Percentiles rank a stretch among this genome's conserved stretches.
These are phyloP conservation scores for Drosophila yooni DNA, from an alignment of 2,888 invertebrate species.

Conservation along the genomic window DNA sequence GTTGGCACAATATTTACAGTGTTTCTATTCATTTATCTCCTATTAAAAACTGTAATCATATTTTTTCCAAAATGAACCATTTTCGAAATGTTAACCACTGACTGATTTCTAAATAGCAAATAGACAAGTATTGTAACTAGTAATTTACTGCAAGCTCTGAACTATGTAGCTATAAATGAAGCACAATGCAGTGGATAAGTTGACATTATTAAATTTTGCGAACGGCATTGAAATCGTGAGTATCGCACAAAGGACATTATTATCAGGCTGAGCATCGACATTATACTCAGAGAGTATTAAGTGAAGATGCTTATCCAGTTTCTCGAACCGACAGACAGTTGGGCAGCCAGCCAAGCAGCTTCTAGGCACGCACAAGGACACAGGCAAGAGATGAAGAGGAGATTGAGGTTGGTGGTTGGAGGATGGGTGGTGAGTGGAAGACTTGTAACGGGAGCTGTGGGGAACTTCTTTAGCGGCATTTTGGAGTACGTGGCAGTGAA, in stretches of 20 bases:
- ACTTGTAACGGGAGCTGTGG: slow-evolving; percentile 14
- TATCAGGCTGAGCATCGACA: slow-evolving; percentile 74
- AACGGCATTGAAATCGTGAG: slow-evolving; percentile 37
- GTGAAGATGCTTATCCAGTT: slow-evolving; percentile 76
- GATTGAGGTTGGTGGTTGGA: neutral
- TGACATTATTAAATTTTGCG: slow-evolving; percentile 73
- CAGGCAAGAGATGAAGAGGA: neutral
- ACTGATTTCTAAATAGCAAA: neutral
- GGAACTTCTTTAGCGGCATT: slow-evolving; percentile 24
- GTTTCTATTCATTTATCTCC: neutral
- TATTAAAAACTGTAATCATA: neutral
- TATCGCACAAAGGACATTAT: slow-evolving; percentile 73
- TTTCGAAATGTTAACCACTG: neutral
- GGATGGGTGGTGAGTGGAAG: neutral
- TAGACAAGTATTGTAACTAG: neutral
- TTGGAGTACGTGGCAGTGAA: slow-evolving; percentile 60
- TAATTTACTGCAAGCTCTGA: slow-evolving; percentile 13
- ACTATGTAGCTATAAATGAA: slow-evolving; percentile 36
- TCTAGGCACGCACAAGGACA: slow-evolving; percentile 34
- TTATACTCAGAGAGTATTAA: slow-evolving; percentile 77
- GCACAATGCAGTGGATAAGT: slow-evolving; percentile 27
- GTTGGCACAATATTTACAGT: neutral
- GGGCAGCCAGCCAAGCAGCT: slow-evolving; percentile 33
- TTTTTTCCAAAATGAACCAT: neutral
- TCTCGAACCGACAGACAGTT: slow-evolving; percentile 22